phyloP scores from a whole-genome alignment of 2,113 vertebrate species.

The Gracilinanus agilis region DNA sequence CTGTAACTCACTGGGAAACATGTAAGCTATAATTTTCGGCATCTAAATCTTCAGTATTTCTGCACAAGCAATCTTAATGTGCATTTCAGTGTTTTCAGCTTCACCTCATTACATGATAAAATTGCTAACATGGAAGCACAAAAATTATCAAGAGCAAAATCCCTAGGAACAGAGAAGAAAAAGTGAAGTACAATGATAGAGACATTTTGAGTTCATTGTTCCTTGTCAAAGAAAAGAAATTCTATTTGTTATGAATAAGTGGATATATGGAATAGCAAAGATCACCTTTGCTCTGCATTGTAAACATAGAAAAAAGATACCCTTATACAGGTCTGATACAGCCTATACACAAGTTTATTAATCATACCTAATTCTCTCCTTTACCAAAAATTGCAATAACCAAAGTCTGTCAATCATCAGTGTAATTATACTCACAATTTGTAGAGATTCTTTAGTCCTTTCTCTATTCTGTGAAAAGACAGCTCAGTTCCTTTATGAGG shows the following conservation, averaged over 20 bases:
- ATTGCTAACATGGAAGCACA: not conserved
- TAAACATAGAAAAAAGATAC: not conserved
- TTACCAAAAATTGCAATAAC: not conserved
- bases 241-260: constrained; percentile 1
- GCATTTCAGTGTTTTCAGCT: not conserved
- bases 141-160: not conserved
- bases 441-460: not conserved
- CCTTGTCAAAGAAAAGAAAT: constrained; percentile 28
- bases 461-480: not conserved
- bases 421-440: not conserved
- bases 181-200: not conserved
- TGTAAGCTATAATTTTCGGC: not conserved
- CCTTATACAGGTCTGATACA: not conserved
- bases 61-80: not conserved
- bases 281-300: constrained; percentile 18
- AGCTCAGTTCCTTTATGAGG: not conserved
- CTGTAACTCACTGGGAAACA: constrained; percentile 35
- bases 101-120: constrained; percentile 28
- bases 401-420: not conserved
- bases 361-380: not conserved
- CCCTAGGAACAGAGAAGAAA: not conserved
- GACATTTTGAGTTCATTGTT: not conserved
- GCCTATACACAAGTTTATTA: not conserved
- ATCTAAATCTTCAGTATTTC: not conserved
- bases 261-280: not conserved